These are phyloP conservation scores for Gallinago media DNA, from an alignment of 2,113 vertebrate species.

Conservation along the genomic window DNA sequence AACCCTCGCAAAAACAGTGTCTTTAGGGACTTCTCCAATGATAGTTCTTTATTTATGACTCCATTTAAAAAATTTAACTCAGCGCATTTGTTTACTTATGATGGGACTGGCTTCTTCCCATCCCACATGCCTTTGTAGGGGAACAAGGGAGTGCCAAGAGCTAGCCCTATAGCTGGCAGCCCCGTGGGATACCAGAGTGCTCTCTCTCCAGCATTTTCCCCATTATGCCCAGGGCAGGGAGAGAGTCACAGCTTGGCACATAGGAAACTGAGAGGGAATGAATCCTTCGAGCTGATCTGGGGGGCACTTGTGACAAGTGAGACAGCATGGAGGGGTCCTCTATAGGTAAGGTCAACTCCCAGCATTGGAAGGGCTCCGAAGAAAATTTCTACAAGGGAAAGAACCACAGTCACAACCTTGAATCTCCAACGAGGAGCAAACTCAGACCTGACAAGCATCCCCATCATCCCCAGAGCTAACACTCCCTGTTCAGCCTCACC, in stretches of 20 bases:
- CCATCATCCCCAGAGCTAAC: neutral
- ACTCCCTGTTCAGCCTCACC: neutral
- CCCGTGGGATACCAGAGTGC: neutral
- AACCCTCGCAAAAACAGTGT: neutral
- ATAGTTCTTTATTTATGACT: conserved; percentile 57
- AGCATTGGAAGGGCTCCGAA: neutral
- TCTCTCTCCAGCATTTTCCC: neutral
- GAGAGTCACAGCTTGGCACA: neutral
- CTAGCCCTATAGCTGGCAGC: neutral
- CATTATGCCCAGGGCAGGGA: neutral
- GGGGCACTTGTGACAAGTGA: neutral
- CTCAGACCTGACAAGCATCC: neutral
- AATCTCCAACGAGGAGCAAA: neutral
- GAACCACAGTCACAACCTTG: neutral
- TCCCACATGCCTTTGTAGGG: neutral
- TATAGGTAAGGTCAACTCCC: neutral
- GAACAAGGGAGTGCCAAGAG: conserved; percentile 28
- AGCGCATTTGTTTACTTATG: conserved; percentile 23
- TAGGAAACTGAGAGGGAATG: neutral
- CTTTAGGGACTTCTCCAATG: conserved; percentile 35
- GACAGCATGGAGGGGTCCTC: neutral
- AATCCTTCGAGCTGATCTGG: neutral
- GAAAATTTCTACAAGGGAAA: neutral
- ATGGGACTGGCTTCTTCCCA: neutral
- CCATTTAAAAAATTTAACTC: conserved; percentile 49